Conservation (phyloP, 2,113 vertebrate species). For the Pantherophis guttatus region DNA sequence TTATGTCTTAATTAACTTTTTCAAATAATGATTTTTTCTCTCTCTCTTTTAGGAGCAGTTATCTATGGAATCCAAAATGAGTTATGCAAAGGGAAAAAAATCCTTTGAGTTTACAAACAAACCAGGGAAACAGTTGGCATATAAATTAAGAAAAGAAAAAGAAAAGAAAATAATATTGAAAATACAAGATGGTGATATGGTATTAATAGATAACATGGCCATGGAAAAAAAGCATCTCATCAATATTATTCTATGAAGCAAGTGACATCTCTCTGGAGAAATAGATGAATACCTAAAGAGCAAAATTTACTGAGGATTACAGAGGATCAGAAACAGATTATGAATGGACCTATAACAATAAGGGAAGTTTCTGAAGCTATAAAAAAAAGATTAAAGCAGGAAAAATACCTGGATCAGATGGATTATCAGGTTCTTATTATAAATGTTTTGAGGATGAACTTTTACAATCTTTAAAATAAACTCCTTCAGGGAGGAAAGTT, state of each 20-base stretch:
- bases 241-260: background rate
- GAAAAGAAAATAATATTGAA: background rate
- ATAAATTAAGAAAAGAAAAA: background rate
- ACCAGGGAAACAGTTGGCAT: background rate
- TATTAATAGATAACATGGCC: background rate
- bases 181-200: background rate
- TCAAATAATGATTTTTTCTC: background rate
- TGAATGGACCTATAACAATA: background rate
- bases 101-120: background rate
- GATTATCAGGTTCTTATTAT: background rate
- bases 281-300: background rate
- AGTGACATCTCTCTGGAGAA: background rate
- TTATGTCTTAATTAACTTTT: background rate
- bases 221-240: background rate
- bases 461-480: background rate
- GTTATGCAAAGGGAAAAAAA: background rate
- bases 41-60: background rate
- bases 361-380: background rate
- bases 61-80: background rate
- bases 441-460: background rate
- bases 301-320: background rate
- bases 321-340: background rate
- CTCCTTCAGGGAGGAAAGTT: background rate
- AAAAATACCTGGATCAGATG: background rate
- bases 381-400: background rate